A percentile compares a stretch with the other conserved stretches of the same genome.
phyloP scores from a whole-genome alignment of 2,113 vertebrate genomes.

The Esox niger region DNA sequence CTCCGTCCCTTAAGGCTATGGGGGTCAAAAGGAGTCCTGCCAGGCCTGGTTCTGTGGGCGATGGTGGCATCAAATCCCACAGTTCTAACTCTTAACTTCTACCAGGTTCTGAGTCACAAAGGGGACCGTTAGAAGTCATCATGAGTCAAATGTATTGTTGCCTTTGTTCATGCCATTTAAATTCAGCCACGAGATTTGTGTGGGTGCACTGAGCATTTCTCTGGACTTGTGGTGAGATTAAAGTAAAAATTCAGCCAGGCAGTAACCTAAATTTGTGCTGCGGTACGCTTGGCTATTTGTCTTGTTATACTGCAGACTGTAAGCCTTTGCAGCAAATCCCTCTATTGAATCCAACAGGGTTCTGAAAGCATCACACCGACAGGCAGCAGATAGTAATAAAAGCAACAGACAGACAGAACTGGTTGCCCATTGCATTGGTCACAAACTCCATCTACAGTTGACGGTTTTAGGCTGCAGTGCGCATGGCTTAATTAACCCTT shows the following conservation, averaged over 20 bases:
- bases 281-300: neutral
- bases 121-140: no score
- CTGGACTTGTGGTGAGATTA: slow-evolving; percentile 37
- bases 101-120: no score
- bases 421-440: neutral
- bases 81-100: no score
- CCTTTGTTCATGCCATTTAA: no score
- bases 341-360: slow-evolving; percentile 38
- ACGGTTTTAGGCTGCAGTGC: neutral
- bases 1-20: slow-evolving; percentile 41
- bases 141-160: no score
- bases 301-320: slow-evolving; percentile 35
- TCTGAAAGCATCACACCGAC: neutral
- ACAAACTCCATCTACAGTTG: neutral
- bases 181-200: no score
- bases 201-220: no score
- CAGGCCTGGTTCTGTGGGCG: no score
- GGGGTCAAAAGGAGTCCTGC: neutral
- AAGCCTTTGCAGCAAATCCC: slow-evolving; percentile 15
- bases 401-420: neutral
- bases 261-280: slow-evolving; percentile 16
- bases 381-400: neutral
- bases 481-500: no score
- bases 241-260: slow-evolving; percentile 52
- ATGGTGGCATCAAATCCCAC: slow-evolving; percentile 11